Conservation (phyloP, 2,797 vertebrate species). For the Anas flavirostris region DNA sequence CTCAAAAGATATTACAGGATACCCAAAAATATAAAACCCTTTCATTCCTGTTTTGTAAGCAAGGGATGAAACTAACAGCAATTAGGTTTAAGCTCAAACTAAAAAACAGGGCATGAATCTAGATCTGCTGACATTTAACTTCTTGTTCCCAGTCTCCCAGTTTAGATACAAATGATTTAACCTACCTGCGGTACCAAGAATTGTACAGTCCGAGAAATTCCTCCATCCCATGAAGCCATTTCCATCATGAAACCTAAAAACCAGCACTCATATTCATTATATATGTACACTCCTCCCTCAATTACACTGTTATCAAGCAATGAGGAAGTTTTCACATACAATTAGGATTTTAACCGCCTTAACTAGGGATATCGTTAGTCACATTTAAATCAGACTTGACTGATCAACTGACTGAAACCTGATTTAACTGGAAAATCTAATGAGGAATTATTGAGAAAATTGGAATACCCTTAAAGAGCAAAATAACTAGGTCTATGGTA, state of each 20-base stretch:
- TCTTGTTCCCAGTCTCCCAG: background rate
- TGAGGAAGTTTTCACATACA: background rate
- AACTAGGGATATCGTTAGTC: background rate
- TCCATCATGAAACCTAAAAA: conserved; percentile 98
- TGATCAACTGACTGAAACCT: background rate
- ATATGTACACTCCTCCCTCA: background rate
- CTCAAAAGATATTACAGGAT: background rate
- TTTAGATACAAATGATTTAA: background rate
- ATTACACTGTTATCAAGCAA: background rate
- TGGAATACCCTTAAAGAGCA: background rate
- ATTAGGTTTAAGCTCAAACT: background rate
- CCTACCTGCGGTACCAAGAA: conserved; percentile 96
- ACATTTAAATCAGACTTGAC: background rate
- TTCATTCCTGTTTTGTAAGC: background rate
- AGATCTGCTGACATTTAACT: background rate
- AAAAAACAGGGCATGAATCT: background rate
- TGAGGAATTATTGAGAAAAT: background rate
- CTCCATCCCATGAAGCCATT: conserved; percentile 99
- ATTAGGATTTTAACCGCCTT: background rate
- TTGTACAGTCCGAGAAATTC: conserved; percentile 97
- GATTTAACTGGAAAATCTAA: background rate
- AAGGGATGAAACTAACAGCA: background rate
- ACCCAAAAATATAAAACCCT: background rate
- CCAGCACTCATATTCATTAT: background rate
- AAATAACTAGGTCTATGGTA: background rate